These are phyloP conservation scores for Gerris buenoi DNA, from an alignment of 1,140 invertebrate species.

Conservation along the genomic window DNA sequence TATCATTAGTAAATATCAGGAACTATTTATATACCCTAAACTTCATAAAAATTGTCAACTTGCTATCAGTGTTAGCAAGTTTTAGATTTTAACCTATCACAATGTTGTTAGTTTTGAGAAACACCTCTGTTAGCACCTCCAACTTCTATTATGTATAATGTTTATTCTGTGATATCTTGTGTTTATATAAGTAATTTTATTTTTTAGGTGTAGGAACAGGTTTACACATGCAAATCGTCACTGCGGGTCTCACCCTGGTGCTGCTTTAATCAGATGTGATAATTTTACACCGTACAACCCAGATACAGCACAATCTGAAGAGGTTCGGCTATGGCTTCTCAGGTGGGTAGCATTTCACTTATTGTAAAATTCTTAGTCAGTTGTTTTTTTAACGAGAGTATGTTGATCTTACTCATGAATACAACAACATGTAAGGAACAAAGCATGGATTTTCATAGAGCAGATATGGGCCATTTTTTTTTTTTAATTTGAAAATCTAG, in stretches of 20 bases:
- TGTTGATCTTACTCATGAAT: too few relatives aligned
- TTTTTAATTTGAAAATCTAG: too few relatives aligned
- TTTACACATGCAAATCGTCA: conserved; percentile 72
- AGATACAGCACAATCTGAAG: conserved; percentile 36
- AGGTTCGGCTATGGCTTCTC: conserved; percentile 40
- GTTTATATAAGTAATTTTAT: conserved; percentile 11
- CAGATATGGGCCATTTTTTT: too few relatives aligned
- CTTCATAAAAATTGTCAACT: neutral
- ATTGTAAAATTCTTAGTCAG: too few relatives aligned
- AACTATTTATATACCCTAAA: neutral
- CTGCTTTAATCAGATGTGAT: conserved; percentile 37
- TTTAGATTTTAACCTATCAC: neutral
- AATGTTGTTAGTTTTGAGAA: neutral
- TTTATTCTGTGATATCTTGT: conserved; percentile 4
- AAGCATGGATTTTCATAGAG: too few relatives aligned
- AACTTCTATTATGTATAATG: neutral
- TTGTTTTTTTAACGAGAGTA: too few relatives aligned
- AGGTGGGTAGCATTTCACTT: conserved; percentile 34
- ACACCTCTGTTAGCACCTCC: neutral
- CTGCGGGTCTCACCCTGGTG: conserved; percentile 48
- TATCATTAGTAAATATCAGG: neutral
- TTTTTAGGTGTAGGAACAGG: conserved; percentile 38
- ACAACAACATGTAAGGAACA: too few relatives aligned
- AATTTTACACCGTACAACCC: conserved; percentile 38
- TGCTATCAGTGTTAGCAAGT: neutral